These are phyloP conservation scores for Harpalus rubripes DNA, from an alignment of 2,888 invertebrate genomes.

Conservation along the genomic window DNA sequence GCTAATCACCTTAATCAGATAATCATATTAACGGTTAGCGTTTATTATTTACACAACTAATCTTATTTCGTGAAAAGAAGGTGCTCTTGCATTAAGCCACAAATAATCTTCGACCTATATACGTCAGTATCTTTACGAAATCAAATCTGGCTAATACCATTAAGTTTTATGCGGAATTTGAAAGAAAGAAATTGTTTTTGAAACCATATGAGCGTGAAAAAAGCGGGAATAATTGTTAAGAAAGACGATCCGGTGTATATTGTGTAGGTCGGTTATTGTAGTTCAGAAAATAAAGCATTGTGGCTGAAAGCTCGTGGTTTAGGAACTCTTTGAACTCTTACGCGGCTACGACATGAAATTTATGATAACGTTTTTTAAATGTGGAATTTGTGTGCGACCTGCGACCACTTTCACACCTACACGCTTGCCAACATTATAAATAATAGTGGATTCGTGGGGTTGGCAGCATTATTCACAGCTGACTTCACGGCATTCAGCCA, in stretches of 20 bases:
- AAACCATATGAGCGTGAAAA: neutral
- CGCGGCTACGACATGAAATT: slow-evolving; percentile 46
- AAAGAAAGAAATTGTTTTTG: too few species aligned
- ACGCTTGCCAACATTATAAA: slow-evolving; percentile 66
- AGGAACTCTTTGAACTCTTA: neutral
- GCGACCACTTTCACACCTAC: slow-evolving; percentile 65
- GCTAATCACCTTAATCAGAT: too few species aligned
- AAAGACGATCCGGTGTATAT: slow-evolving; percentile 1
- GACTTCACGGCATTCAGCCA: slow-evolving; percentile 62
- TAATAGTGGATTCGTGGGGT: slow-evolving; percentile 50
- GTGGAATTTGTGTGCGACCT: slow-evolving; percentile 55
- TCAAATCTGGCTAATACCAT: too few species aligned
- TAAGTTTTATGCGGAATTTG: too few species aligned
- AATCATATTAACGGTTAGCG: too few species aligned
- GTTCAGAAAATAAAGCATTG: slow-evolving; percentile 30
- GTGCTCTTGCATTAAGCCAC: too few species aligned
- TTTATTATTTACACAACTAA: too few species aligned
- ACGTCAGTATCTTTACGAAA: too few species aligned
- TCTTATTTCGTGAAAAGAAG: too few species aligned
- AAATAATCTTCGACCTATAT: too few species aligned
- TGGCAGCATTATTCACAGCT: slow-evolving; percentile 65
- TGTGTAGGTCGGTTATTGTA: slow-evolving; percentile 23
- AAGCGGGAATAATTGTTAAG: neutral
- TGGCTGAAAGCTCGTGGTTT: slow-evolving; percentile 33
- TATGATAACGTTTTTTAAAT: slow-evolving; percentile 56